A percentile compares a stretch with the other conserved stretches of the same genome.
Evolutionary conservation across 2,113 vertebrate species (phyloP).

Genomic region (Hyaena hyaena): DNA sequence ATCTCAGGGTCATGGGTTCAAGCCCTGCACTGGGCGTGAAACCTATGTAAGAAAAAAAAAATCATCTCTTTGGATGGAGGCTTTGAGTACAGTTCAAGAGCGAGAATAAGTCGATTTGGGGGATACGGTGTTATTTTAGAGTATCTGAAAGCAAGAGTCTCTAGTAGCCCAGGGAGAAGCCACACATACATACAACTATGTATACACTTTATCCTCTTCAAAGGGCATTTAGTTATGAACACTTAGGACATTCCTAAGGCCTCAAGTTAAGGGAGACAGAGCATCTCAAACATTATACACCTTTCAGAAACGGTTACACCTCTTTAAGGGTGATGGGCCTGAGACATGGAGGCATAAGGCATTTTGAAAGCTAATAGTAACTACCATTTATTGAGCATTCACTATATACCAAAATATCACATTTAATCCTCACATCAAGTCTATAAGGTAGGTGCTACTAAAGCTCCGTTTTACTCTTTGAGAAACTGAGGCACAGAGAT

Average conservation of each 20-base stretch:
- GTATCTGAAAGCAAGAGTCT: background rate
- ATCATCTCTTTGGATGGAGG: background rate
- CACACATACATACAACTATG: background rate
- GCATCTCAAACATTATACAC: background rate
- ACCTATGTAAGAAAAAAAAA: too few relatives aligned
- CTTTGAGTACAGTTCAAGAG: background rate
- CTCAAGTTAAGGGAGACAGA: background rate
- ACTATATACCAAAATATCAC: background rate
- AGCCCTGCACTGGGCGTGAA: too few relatives aligned
- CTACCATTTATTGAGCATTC: background rate
- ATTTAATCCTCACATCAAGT: background rate
- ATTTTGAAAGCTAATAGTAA: background rate
- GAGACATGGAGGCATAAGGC: background rate
- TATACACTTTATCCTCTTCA: background rate
- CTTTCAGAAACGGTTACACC: background rate
- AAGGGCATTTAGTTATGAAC: background rate
- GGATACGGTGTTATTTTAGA: background rate
- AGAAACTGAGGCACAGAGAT: constrained; percentile 2
- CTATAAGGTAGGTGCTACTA: background rate
- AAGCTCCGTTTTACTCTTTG: background rate
- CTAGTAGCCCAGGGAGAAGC: background rate
- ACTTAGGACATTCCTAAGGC: background rate
- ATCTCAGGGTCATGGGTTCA: too few relatives aligned
- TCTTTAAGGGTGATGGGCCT: background rate
- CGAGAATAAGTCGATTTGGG: background rate